Evolutionary conservation across 2,888 invertebrate species (phyloP).

Genomic region (Brachycybe producta): DNA sequence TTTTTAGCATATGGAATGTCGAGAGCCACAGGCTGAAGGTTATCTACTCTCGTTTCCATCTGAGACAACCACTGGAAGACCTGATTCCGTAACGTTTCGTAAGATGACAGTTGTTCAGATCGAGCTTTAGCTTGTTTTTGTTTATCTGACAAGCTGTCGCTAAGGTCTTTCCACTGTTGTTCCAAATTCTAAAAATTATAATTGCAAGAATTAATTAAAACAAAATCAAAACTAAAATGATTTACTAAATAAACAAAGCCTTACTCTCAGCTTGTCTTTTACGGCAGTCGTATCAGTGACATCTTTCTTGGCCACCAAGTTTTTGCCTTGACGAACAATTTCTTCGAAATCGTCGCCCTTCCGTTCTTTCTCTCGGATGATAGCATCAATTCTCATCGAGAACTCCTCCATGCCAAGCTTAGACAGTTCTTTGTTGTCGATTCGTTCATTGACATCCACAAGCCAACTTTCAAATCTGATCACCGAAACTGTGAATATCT

Average conservation of each 20-base stretch:
- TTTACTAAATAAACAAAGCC: not conserved
- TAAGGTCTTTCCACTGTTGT: constrained; percentile 78
- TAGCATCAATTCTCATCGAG: constrained; percentile 44
- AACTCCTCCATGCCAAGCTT: constrained; percentile 44
- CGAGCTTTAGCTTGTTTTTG: constrained; percentile 67
- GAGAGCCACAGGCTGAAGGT: constrained; percentile 70
- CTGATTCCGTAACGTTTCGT: constrained; percentile 68
- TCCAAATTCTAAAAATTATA: too few relatives aligned
- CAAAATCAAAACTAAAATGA: not conserved
- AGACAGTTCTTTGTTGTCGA: constrained; percentile 57
- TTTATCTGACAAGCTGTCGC: constrained; percentile 66
- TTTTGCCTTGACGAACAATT: constrained; percentile 65
- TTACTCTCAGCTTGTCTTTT: constrained; percentile 64
- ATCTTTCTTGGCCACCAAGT: constrained; percentile 66
- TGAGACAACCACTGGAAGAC: constrained; percentile 70
- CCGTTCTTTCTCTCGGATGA: constrained; percentile 33
- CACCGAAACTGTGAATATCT: constrained; percentile 49
- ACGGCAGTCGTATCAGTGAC: constrained; percentile 73
- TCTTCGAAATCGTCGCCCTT: constrained; percentile 59
- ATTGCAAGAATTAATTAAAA: constrained; percentile 19
- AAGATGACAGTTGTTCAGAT: constrained; percentile 71
- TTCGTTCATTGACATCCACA: constrained; percentile 47
- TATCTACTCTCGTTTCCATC: constrained; percentile 62
- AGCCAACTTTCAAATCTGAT: constrained; percentile 28
- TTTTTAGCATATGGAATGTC: constrained; percentile 70